A percentile compares a stretch with the other conserved stretches of the same genome.
phyloP scores from a whole-genome alignment of 2,888 invertebrate genomes.

The Thyatira batis region DNA sequence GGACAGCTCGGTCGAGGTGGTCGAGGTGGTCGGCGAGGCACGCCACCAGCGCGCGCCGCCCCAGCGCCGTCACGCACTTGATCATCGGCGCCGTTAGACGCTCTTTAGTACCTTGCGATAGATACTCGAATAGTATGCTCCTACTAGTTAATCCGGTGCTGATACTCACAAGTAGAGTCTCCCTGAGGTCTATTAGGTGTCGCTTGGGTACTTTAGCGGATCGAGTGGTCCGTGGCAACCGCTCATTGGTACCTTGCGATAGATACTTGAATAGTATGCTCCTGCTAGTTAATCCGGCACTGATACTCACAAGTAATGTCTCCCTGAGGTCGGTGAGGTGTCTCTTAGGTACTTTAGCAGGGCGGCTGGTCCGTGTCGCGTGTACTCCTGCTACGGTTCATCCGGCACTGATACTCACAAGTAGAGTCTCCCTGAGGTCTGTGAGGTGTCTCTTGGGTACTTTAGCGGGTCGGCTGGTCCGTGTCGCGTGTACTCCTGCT shows the following conservation, averaged over 20 bases:
- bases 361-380: too few species aligned
- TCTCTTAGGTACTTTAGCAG: too few species aligned
- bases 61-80: conserved; percentile 69
- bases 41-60: conserved; percentile 61
- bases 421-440: too few species aligned
- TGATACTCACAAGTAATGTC: too few species aligned
- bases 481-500: too few species aligned
- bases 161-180: conserved; percentile 59
- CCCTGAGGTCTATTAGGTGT: conserved; percentile 47
- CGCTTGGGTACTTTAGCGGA: conserved; percentile 14
- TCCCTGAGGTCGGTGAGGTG: too few species aligned
- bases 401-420: too few species aligned
- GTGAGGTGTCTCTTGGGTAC: too few species aligned
- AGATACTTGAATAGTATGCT: conserved; percentile 75
- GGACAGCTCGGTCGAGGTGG: conserved; percentile 55
- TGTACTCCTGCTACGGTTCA: too few species aligned
- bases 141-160: too few species aligned
- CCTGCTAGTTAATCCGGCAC: too few species aligned
- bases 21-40: conserved; percentile 66
- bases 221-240: conserved; percentile 39
- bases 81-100: conserved; percentile 75
- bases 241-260: conserved; percentile 70
- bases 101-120: conserved; percentile 72
- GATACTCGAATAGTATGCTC: conserved; percentile 73
- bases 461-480: too few species aligned